Evolutionary conservation across 2,113 vertebrate genomes (phyloP).

Genomic region (Beaufortia kweichowensis): DNA sequence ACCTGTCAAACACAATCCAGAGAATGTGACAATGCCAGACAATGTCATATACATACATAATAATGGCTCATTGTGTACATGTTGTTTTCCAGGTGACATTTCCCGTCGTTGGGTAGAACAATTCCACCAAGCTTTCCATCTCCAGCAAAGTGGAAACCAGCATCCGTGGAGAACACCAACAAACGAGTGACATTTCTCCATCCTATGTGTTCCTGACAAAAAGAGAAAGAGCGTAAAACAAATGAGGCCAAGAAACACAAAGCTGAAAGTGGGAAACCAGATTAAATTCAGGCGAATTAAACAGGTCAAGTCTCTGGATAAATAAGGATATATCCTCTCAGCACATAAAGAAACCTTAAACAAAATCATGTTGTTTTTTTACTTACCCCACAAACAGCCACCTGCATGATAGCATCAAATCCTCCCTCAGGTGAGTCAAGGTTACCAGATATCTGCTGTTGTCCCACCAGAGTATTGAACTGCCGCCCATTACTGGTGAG

Average conservation of each 20-base stretch:
- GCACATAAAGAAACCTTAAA: background rate
- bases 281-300: background rate
- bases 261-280: background rate
- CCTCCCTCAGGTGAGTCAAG: conserved; percentile 98
- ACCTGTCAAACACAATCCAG: background rate
- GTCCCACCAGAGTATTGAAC: conserved; percentile 90
- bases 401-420: conserved; percentile 99
- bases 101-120: conserved; percentile 95
- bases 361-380: background rate
- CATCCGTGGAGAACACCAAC: conserved; percentile 96
- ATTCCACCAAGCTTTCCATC: conserved; percentile 98
- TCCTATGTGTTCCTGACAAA: conserved; percentile 86
- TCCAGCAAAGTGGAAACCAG: conserved; percentile 97
- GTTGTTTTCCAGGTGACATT: conserved; percentile 90
- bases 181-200: conserved; percentile 97
- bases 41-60: conserved; percentile 78
- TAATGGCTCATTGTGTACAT: conserved; percentile 98
- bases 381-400: conserved; percentile 96
- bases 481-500: conserved; percentile 82
- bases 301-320: background rate
- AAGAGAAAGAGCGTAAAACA: background rate
- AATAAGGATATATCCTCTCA: background rate
- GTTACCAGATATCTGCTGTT: conserved; percentile 97
- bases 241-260: conserved; percentile 19
- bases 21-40: background rate